Conservation (phyloP, 2,888 invertebrate species). For the Caenorhabditis uteleia region DNA sequence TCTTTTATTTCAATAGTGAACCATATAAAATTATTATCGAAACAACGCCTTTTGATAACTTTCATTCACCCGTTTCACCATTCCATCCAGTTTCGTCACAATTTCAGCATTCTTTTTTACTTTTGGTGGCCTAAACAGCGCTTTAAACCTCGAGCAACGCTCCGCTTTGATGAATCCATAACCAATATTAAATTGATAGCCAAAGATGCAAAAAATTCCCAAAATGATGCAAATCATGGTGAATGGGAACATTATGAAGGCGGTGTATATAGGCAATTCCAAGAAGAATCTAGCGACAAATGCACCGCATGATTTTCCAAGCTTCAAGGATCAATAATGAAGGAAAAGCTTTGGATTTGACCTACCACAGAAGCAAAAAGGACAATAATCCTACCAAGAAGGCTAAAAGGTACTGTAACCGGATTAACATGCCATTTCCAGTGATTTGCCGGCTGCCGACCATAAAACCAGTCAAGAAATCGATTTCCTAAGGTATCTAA, state of each 20-base stretch:
- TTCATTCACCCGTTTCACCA: conserved; percentile 22
- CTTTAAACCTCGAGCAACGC: not conserved
- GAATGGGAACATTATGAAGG: conserved; percentile 20
- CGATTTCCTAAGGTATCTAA: conserved; percentile 20
- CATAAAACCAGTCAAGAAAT: conserved; percentile 8
- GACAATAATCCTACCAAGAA: conserved; percentile 16
- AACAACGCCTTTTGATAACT: conserved; percentile 23
- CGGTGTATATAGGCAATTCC: conserved; percentile 5
- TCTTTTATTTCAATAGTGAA: no score
- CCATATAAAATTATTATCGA: no score
- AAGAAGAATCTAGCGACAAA: conserved; percentile 12
- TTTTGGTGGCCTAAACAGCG: conserved; percentile 6
- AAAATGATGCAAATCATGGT: conserved; percentile 18
- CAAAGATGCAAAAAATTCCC: conserved; percentile 27
- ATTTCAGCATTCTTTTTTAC: not conserved
- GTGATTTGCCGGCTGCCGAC: conserved; percentile 8
- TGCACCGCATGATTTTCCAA: conserved; percentile 15
- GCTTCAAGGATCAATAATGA: no score
- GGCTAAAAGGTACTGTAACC: conserved; percentile 33
- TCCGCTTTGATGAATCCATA: conserved; percentile 30
- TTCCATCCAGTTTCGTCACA: conserved; percentile 10
- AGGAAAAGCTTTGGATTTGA: no score
- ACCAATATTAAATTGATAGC: conserved; percentile 30
- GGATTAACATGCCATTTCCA: conserved; percentile 38
- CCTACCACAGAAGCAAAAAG: conserved; percentile 17